Evolutionary conservation across 2,113 vertebrate species (phyloP).

Genomic region (Ariopsis seemanni): DNA sequence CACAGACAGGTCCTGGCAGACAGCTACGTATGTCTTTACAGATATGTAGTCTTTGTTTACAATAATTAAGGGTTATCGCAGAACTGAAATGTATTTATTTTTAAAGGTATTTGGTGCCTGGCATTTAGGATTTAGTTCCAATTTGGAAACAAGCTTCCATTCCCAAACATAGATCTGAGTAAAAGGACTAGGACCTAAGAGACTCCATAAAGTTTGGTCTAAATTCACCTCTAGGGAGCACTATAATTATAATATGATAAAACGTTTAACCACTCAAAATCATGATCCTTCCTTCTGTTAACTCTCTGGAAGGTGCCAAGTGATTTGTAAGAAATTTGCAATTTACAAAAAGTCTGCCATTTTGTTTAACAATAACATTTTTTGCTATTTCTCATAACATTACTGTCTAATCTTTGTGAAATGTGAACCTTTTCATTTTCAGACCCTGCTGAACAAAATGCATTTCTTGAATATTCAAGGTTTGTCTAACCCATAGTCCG

Average conservation of each 20-base stretch:
- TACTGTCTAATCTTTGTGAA: not conserved
- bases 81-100: no score
- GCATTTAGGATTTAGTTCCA: no score
- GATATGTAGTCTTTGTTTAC: no score
- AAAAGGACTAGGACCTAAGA: not conserved
- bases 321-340: not conserved
- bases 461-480: not conserved
- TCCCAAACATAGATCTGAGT: not conserved
- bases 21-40: no score
- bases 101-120: no score
- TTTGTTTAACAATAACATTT: not conserved
- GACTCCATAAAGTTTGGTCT: not conserved
- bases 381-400: not conserved
- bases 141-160: no score
- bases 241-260: not conserved
- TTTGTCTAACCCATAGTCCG: not conserved
- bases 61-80: no score
- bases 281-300: not conserved
- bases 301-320: not conserved
- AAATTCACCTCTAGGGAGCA: not conserved
- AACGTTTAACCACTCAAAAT: not conserved
- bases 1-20: no score
- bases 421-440: not conserved
- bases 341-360: not conserved
- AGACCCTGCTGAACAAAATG: not conserved